Conservation (phyloP, 2,797 vertebrate species). For the Lepilemur septentrionalis region DNA sequence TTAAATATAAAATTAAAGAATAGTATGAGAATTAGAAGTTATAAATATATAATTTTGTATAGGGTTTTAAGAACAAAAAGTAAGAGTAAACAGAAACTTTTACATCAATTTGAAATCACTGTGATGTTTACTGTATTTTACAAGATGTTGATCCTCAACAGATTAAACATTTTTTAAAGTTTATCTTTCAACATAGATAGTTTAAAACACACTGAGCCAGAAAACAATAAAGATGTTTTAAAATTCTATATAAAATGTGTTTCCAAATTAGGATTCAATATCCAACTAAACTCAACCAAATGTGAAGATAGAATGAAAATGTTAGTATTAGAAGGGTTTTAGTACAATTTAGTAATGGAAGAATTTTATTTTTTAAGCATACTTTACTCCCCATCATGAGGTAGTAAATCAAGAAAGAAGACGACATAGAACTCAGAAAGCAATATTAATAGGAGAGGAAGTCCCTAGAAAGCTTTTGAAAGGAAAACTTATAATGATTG, state of each 20-base stretch:
- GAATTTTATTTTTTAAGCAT: neutral
- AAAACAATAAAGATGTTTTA: neutral
- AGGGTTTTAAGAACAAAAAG: neutral
- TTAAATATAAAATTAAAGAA: neutral
- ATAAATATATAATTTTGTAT: neutral
- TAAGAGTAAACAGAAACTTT: too few relatives aligned
- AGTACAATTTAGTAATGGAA: neutral
- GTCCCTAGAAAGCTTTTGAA: neutral
- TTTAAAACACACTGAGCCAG: neutral
- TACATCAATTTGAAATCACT: neutral
- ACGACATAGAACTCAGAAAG: neutral
- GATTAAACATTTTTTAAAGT: neutral
- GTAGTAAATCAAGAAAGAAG: neutral
- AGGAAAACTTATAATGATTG: neutral
- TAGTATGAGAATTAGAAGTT: neutral
- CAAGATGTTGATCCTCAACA: neutral
- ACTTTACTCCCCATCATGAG: neutral
- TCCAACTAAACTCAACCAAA: neutral
- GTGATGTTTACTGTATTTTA: neutral
- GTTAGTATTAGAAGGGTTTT: neutral
- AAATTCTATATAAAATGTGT: neutral
- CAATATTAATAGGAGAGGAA: neutral
- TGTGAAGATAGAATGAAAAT: neutral
- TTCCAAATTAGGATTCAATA: neutral
- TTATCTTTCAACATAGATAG: neutral